phyloP scores from a whole-genome alignment of 2,888 invertebrate genomes.

The Anagyrus pseudococci region DNA sequence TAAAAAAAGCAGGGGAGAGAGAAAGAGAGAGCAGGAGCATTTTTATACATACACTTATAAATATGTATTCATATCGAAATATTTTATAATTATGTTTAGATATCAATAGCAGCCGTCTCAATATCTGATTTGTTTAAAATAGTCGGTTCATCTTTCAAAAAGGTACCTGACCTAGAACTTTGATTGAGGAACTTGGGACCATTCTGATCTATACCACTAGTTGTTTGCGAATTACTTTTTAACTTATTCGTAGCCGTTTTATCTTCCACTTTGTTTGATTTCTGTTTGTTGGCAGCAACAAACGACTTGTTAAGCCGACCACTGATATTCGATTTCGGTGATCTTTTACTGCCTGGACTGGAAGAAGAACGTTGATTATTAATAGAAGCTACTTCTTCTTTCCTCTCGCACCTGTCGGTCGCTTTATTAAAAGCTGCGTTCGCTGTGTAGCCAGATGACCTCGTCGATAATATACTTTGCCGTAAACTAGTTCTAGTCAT shows the following conservation, averaged over 20 bases:
- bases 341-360: slow-evolving; percentile 55
- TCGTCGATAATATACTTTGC: slow-evolving; percentile 43
- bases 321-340: slow-evolving; percentile 52
- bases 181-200: slow-evolving; percentile 59
- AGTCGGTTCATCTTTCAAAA: slow-evolving; percentile 78
- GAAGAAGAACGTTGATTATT: slow-evolving; percentile 50
- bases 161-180: slow-evolving; percentile 73
- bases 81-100: slow-evolving; percentile 47
- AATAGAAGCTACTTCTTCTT: slow-evolving; percentile 42
- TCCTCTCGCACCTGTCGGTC: too few species aligned
- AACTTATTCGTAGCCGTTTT: slow-evolving; percentile 7
- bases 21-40: too few species aligned
- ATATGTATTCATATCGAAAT: too few species aligned
- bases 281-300: slow-evolving; percentile 40
- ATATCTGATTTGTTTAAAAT: slow-evolving; percentile 64
- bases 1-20: too few species aligned
- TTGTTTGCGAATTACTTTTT: slow-evolving; percentile 48
- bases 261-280: slow-evolving; percentile 41
- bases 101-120: slow-evolving; percentile 53
- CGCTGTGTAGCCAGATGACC: slow-evolving; percentile 15
- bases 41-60: too few species aligned
- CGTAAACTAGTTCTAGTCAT: slow-evolving; percentile 40
- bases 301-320: slow-evolving; percentile 44
- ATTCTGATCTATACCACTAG: slow-evolving; percentile 11
- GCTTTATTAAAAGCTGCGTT: too few species aligned